phyloP scores from a whole-genome alignment of 2,113 vertebrate genomes.

The Scophthalmus maximus region DNA sequence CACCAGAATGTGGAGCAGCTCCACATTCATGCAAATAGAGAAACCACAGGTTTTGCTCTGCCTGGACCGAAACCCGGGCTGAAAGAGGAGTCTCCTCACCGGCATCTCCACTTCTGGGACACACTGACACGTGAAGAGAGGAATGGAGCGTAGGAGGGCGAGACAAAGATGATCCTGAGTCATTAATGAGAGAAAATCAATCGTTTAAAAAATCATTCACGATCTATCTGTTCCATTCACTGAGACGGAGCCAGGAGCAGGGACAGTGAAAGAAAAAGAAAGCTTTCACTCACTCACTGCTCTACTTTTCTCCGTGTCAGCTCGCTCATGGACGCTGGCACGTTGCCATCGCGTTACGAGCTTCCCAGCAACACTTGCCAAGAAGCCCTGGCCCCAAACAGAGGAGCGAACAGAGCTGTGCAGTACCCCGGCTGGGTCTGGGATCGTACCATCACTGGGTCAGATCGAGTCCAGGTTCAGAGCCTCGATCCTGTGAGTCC shows the following conservation, averaged over 20 bases:
- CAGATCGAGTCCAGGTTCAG: not conserved
- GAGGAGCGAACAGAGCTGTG: constrained; percentile 31
- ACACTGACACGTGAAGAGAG: constrained; percentile 20
- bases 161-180: too few species aligned
- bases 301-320: constrained; percentile 43
- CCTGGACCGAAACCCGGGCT: constrained; percentile 84
- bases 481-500: not conserved
- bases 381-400: constrained; percentile 9
- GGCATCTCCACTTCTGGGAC: constrained; percentile 28
- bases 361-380: constrained; percentile 42
- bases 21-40: constrained; percentile 91
- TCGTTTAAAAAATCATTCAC: not conserved
- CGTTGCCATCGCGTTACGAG: constrained; percentile 46
- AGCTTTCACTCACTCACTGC: constrained; percentile 9
- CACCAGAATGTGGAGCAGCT: constrained; percentile 87
- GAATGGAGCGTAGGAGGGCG: too few species aligned
- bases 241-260: not conserved
- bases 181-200: not conserved
- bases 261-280: constrained; percentile 5
- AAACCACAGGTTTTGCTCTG: constrained; percentile 88
- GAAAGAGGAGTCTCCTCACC: constrained; percentile 75
- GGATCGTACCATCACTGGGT: constrained; percentile 10
- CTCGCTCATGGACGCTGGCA: constrained; percentile 60
- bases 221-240: too few species aligned
- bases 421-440: constrained; percentile 11